These are phyloP conservation scores for Trematomus loennbergii DNA, from an alignment of 2,113 vertebrate genomes.

Conservation along the genomic window DNA sequence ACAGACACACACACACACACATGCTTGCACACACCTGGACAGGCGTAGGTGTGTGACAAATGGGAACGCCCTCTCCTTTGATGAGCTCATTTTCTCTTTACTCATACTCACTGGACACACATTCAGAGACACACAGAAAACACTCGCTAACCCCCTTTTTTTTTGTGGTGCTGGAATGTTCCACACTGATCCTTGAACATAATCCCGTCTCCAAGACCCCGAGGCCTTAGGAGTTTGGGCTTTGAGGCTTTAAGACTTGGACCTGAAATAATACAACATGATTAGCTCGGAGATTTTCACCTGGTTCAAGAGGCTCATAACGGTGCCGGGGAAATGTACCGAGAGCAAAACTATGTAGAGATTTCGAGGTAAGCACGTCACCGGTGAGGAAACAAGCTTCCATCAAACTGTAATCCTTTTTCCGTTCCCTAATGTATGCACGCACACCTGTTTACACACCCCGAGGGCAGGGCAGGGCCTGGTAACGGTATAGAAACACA, in stretches of 20 bases:
- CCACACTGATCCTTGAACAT: constrained; percentile 60
- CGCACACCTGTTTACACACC: constrained; percentile 69
- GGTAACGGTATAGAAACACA: constrained; percentile 60
- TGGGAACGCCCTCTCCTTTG: constrained; percentile 56
- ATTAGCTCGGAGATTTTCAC: constrained; percentile 68
- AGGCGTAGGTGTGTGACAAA: constrained; percentile 51
- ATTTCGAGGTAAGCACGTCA: constrained; percentile 33
- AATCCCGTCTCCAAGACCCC: constrained; percentile 66
- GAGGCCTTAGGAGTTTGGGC: constrained; percentile 44
- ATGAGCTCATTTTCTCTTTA: constrained; percentile 72
- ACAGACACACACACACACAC: constrained; percentile 27
- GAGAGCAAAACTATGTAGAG: constrained; percentile 30
- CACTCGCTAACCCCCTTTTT: constrained; percentile 33
- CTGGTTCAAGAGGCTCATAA: constrained; percentile 31
- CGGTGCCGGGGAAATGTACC: constrained; percentile 9
- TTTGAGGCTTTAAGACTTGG: constrained; percentile 69
- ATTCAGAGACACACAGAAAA: constrained; percentile 21
- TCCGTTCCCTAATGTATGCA: constrained; percentile 56
- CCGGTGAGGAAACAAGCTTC: constrained; percentile 45
- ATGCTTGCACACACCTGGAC: constrained; percentile 51
- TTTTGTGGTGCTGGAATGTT: constrained; percentile 67
- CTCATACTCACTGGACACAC: constrained; percentile 66
- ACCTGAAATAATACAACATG: constrained; percentile 75
- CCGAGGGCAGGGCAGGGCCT: constrained; percentile 66
- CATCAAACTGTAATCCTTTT: constrained; percentile 55